These are phyloP conservation scores for Macrobrachium rosenbergii DNA, from an alignment of 1,140 invertebrate genomes.

Conservation along the genomic window DNA sequence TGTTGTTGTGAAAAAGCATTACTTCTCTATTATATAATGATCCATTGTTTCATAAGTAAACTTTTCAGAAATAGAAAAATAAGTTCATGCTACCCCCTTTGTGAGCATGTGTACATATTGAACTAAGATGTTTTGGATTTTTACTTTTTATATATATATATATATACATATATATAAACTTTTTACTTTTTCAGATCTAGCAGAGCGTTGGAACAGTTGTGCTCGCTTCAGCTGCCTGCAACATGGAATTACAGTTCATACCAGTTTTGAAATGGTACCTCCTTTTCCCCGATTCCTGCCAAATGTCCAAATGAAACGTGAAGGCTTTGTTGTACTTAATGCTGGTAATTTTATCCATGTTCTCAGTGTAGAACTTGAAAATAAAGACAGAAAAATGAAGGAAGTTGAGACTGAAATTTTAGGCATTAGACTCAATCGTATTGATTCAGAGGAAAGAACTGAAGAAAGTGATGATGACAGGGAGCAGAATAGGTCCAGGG, in stretches of 20 bases:
- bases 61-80: too few species aligned
- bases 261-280: slow-evolving; percentile 78
- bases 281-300: slow-evolving; percentile 79
- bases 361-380: slow-evolving; percentile 74
- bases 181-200: slow-evolving; percentile 71
- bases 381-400: slow-evolving; percentile 65
- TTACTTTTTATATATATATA: background rate
- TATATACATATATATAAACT: slow-evolving; percentile 5
- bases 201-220: slow-evolving; percentile 76
- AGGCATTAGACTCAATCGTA: slow-evolving; percentile 29
- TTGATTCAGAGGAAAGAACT: background rate
- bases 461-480: slow-evolving; percentile 55
- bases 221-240: slow-evolving; percentile 76
- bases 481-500: slow-evolving; percentile 33
- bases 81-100: too few species aligned
- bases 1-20: too few species aligned
- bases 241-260: slow-evolving; percentile 80
- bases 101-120: too few species aligned
- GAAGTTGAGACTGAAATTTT: slow-evolving; percentile 38
- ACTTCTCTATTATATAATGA: too few species aligned
- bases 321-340: slow-evolving; percentile 79
- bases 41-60: too few species aligned
- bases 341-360: slow-evolving; percentile 81
- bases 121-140: background rate
- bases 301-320: slow-evolving; percentile 76